phyloP scores from a whole-genome alignment of 2,113 vertebrate genomes.

The Sander lucioperca region DNA sequence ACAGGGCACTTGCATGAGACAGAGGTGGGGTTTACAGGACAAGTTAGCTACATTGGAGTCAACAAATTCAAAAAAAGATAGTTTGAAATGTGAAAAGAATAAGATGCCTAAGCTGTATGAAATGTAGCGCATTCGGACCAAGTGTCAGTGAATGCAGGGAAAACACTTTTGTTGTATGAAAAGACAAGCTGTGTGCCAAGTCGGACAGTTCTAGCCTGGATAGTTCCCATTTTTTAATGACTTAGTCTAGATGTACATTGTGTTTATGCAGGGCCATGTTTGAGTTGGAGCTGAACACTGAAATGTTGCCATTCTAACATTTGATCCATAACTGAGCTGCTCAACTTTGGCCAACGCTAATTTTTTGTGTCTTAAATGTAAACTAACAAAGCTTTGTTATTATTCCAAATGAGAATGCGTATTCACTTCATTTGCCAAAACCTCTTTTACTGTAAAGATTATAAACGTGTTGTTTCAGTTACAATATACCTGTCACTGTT shows the following conservation, averaged over 20 bases:
- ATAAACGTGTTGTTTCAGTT: conserved; percentile 53
- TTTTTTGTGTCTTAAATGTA: conserved; percentile 55
- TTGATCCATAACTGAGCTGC: conserved; percentile 36
- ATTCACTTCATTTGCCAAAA: conserved; percentile 76
- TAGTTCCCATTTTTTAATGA: conserved; percentile 12
- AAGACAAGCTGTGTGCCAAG: conserved; percentile 63
- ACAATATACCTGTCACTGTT: conserved; percentile 54
- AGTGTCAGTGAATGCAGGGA: conserved; percentile 39
- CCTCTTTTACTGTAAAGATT: conserved; percentile 61
- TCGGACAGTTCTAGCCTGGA: conserved; percentile 2
- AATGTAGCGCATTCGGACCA: conserved; percentile 8
- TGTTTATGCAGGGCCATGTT: conserved; percentile 17
- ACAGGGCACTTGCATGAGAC: conserved; percentile 61
- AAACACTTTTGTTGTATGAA: conserved; percentile 19
- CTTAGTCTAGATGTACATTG: conserved; percentile 9
- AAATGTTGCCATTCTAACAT: conserved; percentile 50
- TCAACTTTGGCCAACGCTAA: conserved; percentile 47
- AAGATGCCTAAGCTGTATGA: conserved; percentile 29
- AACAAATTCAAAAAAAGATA: conserved; percentile 10
- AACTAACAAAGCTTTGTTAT: conserved; percentile 66
- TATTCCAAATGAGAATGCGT: conserved; percentile 61
- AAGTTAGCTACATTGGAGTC: conserved; percentile 33
- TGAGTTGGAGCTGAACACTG: conserved; percentile 27
- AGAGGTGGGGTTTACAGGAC: conserved; percentile 47
- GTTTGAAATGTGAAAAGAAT: conserved; percentile 16